A percentile compares a stretch with the other conserved stretches of the same genome.
Conservation (phyloP, 2,797 vertebrate genomes). For the Galago senegalensis region DNA sequence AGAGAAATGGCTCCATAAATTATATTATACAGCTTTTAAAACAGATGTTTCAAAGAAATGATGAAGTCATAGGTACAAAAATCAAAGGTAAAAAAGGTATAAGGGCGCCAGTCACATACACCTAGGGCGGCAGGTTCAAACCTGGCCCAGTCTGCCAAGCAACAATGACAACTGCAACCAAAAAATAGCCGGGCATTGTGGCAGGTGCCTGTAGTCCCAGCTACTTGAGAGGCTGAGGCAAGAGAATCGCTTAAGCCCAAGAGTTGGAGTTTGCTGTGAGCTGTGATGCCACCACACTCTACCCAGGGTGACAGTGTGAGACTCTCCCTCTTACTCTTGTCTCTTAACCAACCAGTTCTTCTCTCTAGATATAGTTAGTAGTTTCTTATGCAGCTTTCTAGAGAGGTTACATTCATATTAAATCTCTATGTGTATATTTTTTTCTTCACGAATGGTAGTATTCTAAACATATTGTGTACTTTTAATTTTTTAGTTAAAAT, state of each 20-base stretch:
- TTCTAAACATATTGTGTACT: neutral
- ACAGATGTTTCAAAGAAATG: slow-evolving; percentile 17
- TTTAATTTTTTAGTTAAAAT: neutral
- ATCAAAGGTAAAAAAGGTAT: neutral
- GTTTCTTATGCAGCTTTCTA: neutral
- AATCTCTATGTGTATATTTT: neutral
- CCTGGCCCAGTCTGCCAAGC: too few species aligned
- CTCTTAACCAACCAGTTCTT: neutral
- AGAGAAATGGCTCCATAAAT: neutral
- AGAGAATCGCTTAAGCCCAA: too few species aligned
- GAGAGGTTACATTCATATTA: neutral
- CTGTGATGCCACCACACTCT: too few species aligned
- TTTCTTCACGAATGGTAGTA: neutral
- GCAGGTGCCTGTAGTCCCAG: too few species aligned
- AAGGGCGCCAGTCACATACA: too few species aligned
- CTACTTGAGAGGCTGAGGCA: too few species aligned
- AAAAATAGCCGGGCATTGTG: too few species aligned
- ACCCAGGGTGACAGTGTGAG: too few species aligned
- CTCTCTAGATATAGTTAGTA: neutral
- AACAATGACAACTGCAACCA: too few species aligned
- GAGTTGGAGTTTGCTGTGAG: too few species aligned
- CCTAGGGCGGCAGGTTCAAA: too few species aligned
- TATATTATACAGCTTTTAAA: neutral
- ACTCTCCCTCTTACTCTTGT: neutral
- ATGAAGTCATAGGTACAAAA: neutral